Base-by-base conservation (phyloP, 2,888 invertebrate species). In the Drosophila mimica region DNA sequence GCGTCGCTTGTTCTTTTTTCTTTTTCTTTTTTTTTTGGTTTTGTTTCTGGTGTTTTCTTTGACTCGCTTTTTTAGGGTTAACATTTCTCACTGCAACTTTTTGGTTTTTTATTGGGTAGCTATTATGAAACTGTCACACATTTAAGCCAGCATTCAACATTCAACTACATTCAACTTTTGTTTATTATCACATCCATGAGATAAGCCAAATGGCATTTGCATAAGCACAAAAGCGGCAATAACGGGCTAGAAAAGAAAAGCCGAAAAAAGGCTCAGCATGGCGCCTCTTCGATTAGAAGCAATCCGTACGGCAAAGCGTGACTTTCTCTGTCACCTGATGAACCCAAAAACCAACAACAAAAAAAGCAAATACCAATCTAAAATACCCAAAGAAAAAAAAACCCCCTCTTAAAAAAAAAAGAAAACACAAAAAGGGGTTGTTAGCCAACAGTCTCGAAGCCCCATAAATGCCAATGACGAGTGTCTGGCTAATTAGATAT, bases 41-140 rank as follows among this genome's bases (percentile, higher is more conserved):
- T 79, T 25, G 8, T 66, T 33, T 34, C 40, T 67, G 38, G 59
- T 60, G 28, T 64, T 61, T 65, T 74, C 57, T 64, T 64, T 64
- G 34, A 60, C 31, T 57, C 60, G 40, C 25, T 70, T 61, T 56
- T 64, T 65, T 64, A 36, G 77, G 67, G 67, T 76, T 79, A 66
- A 61, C 54, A 59, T 66, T 58, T 73, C 66, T 67, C 46, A 56
- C 54, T 62, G 65, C 73, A 76, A 64, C 34, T 11, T 58, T 30
- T 69, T 65, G 52, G 31, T 33, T 31, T 60, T 31, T 64, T 56
- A 51, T 62, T 53, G 25, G 51, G 60, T 13, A 58, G 51, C 75
- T 89, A 87, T 89, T 84, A 89, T 84, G 89, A 87, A 84, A 89
- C 89, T 84, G 84, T 84, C 89, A 84, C 85, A 76, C 88, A 88